A percentile compares a stretch with the other conserved stretches of the same genome.
phyloP scores from a whole-genome alignment of 2,113 vertebrate species.

The Dromiciops gliroides region DNA sequence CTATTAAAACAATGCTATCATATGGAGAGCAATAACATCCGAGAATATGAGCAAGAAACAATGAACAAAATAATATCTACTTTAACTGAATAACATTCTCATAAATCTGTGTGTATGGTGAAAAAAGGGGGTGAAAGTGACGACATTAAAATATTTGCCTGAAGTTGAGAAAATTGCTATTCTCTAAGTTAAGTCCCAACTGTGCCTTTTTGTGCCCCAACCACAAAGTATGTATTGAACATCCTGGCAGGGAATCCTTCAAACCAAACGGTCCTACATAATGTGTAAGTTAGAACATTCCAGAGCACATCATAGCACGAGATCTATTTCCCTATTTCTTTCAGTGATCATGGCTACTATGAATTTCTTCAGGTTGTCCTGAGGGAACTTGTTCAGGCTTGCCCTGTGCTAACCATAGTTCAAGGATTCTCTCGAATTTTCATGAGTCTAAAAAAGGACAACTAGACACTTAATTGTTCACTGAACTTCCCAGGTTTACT shows the following conservation, averaged over 20 bases:
- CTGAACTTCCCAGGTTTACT: neutral
- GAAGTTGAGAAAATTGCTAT: neutral
- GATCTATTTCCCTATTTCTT: neutral
- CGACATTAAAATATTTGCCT: neutral
- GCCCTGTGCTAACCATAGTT: neutral
- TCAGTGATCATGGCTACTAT: neutral
- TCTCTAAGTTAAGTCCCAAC: neutral
- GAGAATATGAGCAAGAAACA: slow-evolving; percentile 21
- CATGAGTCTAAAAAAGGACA: neutral
- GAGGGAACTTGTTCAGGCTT: neutral
- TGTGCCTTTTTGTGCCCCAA: neutral
- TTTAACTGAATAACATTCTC: slow-evolving; percentile 21
- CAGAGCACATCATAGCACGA: neutral
- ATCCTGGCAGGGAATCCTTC: neutral
- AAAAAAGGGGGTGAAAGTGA: neutral
- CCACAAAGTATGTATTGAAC: neutral
- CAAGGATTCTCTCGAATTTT: neutral
- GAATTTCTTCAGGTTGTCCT: neutral
- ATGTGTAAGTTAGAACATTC: neutral
- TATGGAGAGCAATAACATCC: neutral
- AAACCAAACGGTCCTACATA: neutral
- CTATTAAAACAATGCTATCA: slow-evolving; percentile 49
- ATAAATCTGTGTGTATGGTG: neutral
- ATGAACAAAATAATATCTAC: slow-evolving; percentile 33
- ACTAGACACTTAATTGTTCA: neutral